Percentiles rank a stretch among this genome's conserved stretches.
Evolutionary conservation across 2,113 vertebrate species (phyloP).

Genomic region (Anhinga anhinga): DNA sequence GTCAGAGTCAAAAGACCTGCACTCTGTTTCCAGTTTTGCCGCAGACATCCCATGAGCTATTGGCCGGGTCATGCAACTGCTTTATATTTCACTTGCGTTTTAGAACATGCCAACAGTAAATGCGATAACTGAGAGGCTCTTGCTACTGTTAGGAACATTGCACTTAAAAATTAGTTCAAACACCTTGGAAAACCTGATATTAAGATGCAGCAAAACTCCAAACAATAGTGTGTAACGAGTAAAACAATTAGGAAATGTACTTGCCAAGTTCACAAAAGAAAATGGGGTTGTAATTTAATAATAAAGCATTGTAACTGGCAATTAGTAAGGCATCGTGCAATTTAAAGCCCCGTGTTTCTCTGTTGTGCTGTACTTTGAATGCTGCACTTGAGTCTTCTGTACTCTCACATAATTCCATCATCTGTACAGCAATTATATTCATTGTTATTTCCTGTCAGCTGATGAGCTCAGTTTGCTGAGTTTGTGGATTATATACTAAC

Average conservation of each 20-base stretch:
- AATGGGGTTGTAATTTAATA: background rate
- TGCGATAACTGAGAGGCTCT: background rate
- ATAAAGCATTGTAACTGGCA: background rate
- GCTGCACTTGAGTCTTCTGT: background rate
- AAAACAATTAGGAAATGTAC: background rate
- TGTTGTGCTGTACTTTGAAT: background rate
- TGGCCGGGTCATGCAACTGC: background rate
- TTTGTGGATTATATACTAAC: background rate
- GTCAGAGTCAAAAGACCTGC: background rate
- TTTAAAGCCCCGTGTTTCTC: background rate
- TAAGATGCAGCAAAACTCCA: background rate
- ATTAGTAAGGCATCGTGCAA: background rate
- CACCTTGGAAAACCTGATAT: background rate
- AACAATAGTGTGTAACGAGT: background rate
- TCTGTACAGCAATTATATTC: background rate
- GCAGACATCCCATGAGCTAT: background rate
- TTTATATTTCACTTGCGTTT: background rate
- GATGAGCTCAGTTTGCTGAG: background rate
- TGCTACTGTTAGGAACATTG: background rate
- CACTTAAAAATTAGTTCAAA: background rate
- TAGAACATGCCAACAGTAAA: background rate
- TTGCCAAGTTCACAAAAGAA: background rate
- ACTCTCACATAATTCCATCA: background rate
- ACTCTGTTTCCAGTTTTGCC: background rate
- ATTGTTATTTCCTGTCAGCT: background rate